Conservation (phyloP, 2,888 invertebrate genomes). For the Ichneumoninae sp. region DNA sequence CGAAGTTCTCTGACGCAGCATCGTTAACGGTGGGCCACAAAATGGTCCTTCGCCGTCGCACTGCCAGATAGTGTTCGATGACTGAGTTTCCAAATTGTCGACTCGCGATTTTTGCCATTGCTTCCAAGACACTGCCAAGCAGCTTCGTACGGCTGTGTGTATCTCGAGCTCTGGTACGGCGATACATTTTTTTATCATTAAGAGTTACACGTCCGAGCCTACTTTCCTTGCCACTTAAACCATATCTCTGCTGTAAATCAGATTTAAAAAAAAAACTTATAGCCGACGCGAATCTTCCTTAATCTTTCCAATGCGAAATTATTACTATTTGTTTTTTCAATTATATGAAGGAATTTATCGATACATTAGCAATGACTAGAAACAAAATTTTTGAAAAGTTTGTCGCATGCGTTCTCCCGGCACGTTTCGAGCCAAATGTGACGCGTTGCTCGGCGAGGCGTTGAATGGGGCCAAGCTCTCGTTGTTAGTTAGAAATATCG, state of each 20-base stretch:
- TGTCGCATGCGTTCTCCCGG: slow-evolving; percentile 42
- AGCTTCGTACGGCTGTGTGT: slow-evolving; percentile 41
- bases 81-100: slow-evolving; percentile 35
- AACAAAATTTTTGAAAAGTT: slow-evolving; percentile 19
- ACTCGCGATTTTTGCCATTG: slow-evolving; percentile 61
- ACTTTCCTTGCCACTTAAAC: slow-evolving; percentile 20
- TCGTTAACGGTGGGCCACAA: slow-evolving; percentile 8
- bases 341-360: neutral
- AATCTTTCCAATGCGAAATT: neutral
- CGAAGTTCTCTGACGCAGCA: slow-evolving; percentile 37
- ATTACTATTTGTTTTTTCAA: neutral
- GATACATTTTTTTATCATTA: slow-evolving; percentile 40
- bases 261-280: neutral
- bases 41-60: slow-evolving; percentile 41
- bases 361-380: slow-evolving; percentile 11
- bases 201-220: slow-evolving; percentile 34
- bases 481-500: slow-evolving; percentile 76
- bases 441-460: slow-evolving; percentile 60
- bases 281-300: neutral
- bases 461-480: slow-evolving; percentile 77
- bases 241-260: neutral
- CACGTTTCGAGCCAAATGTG: slow-evolving; percentile 52
- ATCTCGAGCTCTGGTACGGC: slow-evolving; percentile 49
- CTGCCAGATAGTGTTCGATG: slow-evolving; percentile 60
- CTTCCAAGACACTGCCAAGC: slow-evolving; percentile 72